Conservation (phyloP, 2,888 invertebrate species). For the Epicampocera succincta region DNA sequence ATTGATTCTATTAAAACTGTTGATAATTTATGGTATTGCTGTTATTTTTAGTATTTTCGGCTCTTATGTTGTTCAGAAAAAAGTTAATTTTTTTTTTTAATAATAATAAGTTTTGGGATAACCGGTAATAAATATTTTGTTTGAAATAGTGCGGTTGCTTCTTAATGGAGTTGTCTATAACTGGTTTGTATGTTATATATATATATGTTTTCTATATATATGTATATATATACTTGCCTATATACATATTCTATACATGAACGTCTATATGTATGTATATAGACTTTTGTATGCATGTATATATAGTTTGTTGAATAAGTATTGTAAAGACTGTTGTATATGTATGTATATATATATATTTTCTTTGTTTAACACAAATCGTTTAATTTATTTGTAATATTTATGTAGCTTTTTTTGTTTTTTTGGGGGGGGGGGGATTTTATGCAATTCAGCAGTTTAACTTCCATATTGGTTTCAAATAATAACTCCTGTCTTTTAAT, state of each 20-base stretch:
- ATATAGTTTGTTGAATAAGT: conserved; percentile 25
- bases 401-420: conserved; percentile 64
- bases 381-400: conserved; percentile 55
- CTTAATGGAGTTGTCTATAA: conserved; percentile 30
- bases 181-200: conserved; percentile 26
- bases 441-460: conserved; percentile 67
- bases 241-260: conserved; percentile 56
- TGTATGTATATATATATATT: conserved; percentile 60
- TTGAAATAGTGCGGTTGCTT: conserved; percentile 47
- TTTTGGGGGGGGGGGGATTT: too few species aligned
- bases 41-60: conserved; percentile 20
- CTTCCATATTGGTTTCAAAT: conserved; percentile 59
- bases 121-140: conserved; percentile 31
- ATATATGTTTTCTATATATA: too few species aligned
- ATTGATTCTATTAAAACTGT: conserved; percentile 50
- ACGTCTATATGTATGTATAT: conserved; percentile 49
- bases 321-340: conserved; percentile 66
- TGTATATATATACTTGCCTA: conserved; percentile 48
- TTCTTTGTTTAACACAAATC: conserved; percentile 57
- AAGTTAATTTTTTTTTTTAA: conserved; percentile 64
- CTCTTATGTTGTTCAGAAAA: conserved; percentile 51
- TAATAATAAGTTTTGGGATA: conserved; percentile 36
- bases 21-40: conserved; percentile 49
- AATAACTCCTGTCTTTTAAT: conserved; percentile 30
- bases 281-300: conserved; percentile 44